These are phyloP conservation scores for Ditylenchus dipsaci DNA, from an alignment of 1,140 invertebrate genomes.

Conservation along the genomic window DNA sequence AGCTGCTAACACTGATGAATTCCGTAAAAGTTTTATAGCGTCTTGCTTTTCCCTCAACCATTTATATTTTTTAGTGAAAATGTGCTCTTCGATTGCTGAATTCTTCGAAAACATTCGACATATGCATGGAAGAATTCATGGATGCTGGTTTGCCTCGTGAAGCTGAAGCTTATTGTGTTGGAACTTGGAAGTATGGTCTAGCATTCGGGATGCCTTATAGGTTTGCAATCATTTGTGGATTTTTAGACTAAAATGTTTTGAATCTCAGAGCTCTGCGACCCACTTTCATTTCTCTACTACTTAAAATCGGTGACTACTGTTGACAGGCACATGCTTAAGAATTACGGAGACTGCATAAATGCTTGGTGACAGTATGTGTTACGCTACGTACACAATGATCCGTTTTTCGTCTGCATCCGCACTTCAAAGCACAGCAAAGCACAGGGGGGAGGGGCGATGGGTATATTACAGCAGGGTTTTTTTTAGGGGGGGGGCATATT, in stretches of 20 bases:
- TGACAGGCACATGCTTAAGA: conserved; percentile 10
- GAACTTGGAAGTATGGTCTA: conserved; percentile 16
- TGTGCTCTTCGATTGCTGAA: conserved; percentile 22
- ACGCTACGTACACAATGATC: too few relatives aligned
- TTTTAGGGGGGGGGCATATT: too few relatives aligned
- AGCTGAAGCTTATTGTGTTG: conserved; percentile 16
- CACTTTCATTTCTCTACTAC: conserved; percentile 14
- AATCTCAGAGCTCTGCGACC: conserved; percentile 13
- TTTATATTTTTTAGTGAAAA: conserved; percentile 17
- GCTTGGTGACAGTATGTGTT: conserved; percentile 16
- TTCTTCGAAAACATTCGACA: conserved; percentile 15
- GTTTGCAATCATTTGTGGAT: not conserved
- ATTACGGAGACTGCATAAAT: conserved; percentile 19
- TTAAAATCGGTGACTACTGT: conserved; percentile 20
- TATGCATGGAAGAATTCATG: conserved; percentile 14
- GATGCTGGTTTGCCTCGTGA: conserved; percentile 20
- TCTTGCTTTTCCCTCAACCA: not conserved
- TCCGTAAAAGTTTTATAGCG: conserved; percentile 12
- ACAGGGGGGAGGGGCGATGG: too few relatives aligned
- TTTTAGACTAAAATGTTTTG: conserved; percentile 2
- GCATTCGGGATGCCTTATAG: conserved; percentile 18
- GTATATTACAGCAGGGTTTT: too few relatives aligned
- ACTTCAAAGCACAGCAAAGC: too few relatives aligned
- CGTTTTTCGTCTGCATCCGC: not conserved
- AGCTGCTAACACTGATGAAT: conserved; percentile 10